Conservation (phyloP, 2,888 invertebrate species). For the Hyposoter didymator region DNA sequence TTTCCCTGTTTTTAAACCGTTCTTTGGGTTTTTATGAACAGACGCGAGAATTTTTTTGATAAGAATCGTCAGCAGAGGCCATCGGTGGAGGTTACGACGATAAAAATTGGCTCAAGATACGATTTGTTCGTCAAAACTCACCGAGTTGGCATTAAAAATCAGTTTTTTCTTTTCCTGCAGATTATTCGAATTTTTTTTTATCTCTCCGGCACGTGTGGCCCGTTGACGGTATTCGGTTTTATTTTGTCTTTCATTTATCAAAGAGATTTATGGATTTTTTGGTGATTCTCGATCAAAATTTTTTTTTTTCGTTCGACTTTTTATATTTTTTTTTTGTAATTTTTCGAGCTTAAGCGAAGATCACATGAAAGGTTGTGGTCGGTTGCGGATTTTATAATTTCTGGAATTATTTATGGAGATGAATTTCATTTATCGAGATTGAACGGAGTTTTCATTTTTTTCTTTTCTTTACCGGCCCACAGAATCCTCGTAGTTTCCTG, state of each 20-base stretch:
- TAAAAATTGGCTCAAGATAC: slow-evolving; percentile 1
- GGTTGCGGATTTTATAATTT: not conserved
- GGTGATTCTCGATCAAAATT: not conserved
- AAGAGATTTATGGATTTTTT: not conserved
- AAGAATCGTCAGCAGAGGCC: not conserved
- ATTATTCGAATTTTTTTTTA: not conserved
- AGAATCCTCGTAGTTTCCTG: not conserved
- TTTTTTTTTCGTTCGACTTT: not conserved
- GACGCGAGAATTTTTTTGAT: not conserved
- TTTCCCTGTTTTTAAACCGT: not conserved
- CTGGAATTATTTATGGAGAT: not conserved
- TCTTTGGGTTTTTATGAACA: no score
- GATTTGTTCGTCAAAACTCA: not conserved
- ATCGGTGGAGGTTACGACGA: slow-evolving; percentile 1
- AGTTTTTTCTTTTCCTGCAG: not conserved
- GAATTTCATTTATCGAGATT: not conserved
- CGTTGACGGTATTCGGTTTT: not conserved
- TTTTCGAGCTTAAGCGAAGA: not conserved
- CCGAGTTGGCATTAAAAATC: not conserved
- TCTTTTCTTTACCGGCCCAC: not conserved
- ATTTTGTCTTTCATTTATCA: not conserved
- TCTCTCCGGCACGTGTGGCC: no score
- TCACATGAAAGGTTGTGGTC: not conserved
- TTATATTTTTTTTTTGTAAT: not conserved
- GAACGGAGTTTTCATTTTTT: not conserved